Percentiles rank a stretch among this genome's conserved stretches.
phyloP scores from a whole-genome alignment of 2,797 vertebrate genomes.

The Pogonophryne albipinna region DNA sequence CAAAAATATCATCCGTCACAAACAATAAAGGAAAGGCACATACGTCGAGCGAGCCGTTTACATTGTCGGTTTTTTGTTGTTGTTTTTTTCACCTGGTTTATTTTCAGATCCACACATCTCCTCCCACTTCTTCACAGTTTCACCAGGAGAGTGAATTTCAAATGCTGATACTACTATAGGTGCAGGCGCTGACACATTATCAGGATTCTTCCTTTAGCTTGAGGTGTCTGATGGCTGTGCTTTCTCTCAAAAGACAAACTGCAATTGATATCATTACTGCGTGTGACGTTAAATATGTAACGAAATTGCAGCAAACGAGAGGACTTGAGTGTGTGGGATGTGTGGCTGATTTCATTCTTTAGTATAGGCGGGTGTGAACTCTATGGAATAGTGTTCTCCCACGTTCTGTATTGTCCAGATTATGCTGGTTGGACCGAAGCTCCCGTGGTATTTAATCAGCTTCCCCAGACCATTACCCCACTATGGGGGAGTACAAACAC shows the following conservation, averaged over 20 bases:
- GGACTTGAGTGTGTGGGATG: slow-evolving; percentile 73
- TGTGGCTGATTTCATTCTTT: slow-evolving; percentile 80
- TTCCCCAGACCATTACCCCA: slow-evolving; percentile 79
- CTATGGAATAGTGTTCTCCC: slow-evolving; percentile 71
- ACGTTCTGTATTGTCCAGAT: slow-evolving; percentile 75
- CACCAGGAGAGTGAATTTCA: slow-evolving; percentile 63
- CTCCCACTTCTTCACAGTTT: slow-evolving; percentile 45
- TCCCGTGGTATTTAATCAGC: slow-evolving; percentile 82
- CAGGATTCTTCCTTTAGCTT: slow-evolving; percentile 38
- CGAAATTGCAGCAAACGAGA: slow-evolving; percentile 45
- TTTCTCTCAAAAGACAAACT: slow-evolving; percentile 75
- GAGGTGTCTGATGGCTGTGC: slow-evolving; percentile 58
- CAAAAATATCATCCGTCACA: not conserved
- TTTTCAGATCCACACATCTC: slow-evolving; percentile 65
- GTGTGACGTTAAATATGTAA: slow-evolving; percentile 36
- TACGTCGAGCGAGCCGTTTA: slow-evolving; percentile 41
- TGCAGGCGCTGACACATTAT: slow-evolving; percentile 51
- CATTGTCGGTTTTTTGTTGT: slow-evolving; percentile 27
- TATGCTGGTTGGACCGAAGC: slow-evolving; percentile 72
- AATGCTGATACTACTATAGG: slow-evolving; percentile 39
- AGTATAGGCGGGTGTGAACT: slow-evolving; percentile 77
- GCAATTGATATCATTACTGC: slow-evolving; percentile 57
- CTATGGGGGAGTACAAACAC: slow-evolving; percentile 74
- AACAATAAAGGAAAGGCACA: not conserved
- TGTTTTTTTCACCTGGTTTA: slow-evolving; percentile 57